Conservation (phyloP, 1,140 invertebrate species). For the Calosoma granatense region DNA sequence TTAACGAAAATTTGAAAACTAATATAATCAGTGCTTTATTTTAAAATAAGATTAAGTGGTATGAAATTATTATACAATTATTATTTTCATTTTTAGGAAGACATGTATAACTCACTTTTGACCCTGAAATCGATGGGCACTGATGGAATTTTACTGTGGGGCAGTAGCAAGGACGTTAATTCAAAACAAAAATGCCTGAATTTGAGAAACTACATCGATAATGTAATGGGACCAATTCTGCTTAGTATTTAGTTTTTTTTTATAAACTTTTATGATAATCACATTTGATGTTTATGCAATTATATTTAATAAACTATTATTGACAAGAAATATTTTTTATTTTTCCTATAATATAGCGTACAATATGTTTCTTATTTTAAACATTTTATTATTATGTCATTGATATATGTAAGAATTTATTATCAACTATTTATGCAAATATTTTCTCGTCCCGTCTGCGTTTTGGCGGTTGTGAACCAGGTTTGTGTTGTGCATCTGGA, state of each 20-base stretch:
- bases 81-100: conserved; percentile 37
- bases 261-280: too few species aligned
- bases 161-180: conserved; percentile 58
- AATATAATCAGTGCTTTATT: neutral
- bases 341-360: too few species aligned
- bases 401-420: too few species aligned
- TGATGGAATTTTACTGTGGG: conserved; percentile 60
- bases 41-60: too few species aligned
- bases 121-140: conserved; percentile 43
- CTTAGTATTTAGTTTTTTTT: neutral
- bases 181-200: conserved; percentile 48
- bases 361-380: too few species aligned
- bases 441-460: conserved; percentile 90
- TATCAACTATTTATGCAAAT: conserved; percentile 79
- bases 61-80: too few species aligned
- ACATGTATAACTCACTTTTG: conserved; percentile 42
- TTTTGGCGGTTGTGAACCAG: conserved; percentile 90
- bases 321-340: too few species aligned
- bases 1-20: too few species aligned
- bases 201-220: conserved; percentile 47
- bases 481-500: conserved; percentile 96
- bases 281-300: too few species aligned
- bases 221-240: conserved; percentile 46
- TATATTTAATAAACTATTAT: too few species aligned
- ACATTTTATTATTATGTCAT: too few species aligned